Percentiles rank a stretch among this genome's conserved stretches.
These are phyloP conservation scores for Drosophila anceps DNA, from an alignment of 2,888 invertebrate species.

Conservation along the genomic window DNA sequence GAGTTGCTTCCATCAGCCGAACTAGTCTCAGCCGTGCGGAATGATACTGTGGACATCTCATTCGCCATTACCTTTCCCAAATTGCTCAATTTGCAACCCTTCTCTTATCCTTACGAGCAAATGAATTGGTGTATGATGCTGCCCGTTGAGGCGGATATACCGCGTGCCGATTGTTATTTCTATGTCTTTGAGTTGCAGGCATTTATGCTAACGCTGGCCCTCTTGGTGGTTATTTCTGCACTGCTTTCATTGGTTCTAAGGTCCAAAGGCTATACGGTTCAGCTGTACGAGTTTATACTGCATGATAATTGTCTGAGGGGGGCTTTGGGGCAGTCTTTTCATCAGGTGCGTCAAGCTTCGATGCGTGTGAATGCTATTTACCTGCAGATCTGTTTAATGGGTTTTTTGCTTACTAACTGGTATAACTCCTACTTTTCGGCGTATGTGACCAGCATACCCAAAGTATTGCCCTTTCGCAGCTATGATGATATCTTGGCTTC, in stretches of 20 bases:
- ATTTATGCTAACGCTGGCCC: not conserved
- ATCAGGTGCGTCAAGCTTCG: not conserved
- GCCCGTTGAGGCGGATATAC: not conserved
- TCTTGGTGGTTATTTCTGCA: not conserved
- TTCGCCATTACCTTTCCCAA: slow-evolving; percentile 49
- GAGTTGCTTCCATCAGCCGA: slow-evolving; percentile 47
- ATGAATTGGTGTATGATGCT: not conserved
- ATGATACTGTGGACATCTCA: slow-evolving; percentile 73
- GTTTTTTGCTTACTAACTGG: not conserved
- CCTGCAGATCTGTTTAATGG: not conserved
- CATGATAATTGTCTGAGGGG: not conserved
- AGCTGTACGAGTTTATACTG: not conserved
- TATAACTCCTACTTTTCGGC: not conserved
- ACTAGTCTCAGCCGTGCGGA: slow-evolving; percentile 61
- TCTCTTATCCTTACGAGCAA: not conserved
- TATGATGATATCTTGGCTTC: not conserved
- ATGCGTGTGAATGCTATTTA: not conserved
- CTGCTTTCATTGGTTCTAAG: not conserved
- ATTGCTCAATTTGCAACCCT: not conserved
- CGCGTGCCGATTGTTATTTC: not conserved
- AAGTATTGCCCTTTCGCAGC: not conserved
- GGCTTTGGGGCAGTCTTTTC: not conserved
- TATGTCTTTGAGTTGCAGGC: not conserved
- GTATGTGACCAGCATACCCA: slow-evolving; percentile 1
- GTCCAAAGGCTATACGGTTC: not conserved